These are phyloP conservation scores for Agriopis aurantiaria DNA, from an alignment of 2,888 invertebrate genomes.

Conservation along the genomic window DNA sequence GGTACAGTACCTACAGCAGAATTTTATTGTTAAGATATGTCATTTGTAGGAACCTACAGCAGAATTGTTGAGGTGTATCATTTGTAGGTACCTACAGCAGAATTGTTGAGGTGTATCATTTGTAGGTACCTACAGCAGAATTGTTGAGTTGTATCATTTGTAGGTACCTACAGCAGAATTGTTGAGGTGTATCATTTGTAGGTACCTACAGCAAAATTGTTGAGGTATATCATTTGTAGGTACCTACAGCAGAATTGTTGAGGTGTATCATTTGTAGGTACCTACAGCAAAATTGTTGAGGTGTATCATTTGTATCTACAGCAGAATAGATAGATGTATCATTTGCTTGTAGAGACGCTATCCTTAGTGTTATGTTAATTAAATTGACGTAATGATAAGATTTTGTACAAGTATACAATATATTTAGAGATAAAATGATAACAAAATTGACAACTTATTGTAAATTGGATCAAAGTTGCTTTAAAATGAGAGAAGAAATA, in stretches of 20 bases:
- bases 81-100: not conserved
- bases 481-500: conserved; percentile 36
- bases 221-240: not conserved
- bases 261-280: not conserved
- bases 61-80: not conserved
- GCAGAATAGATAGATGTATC: not conserved
- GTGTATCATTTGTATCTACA: not conserved
- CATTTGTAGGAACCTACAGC: not conserved
- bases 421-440: conserved; percentile 3
- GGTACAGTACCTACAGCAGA: not conserved
- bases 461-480: conserved; percentile 31
- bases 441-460: conserved; percentile 6
- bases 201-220: not conserved
- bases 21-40: not conserved
- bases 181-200: not conserved
- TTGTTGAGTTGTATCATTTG: not conserved
- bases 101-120: not conserved
- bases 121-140: not conserved
- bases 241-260: not conserved
- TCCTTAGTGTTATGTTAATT: not conserved
- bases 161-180: not conserved
- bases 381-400: conserved; percentile 3
- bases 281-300: not conserved
- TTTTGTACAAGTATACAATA: conserved; percentile 24
- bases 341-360: not conserved